A percentile compares a stretch with the other conserved stretches of the same genome.
phyloP scores from a whole-genome alignment of 2,113 vertebrate genomes.

The Halcyon senegalensis region DNA sequence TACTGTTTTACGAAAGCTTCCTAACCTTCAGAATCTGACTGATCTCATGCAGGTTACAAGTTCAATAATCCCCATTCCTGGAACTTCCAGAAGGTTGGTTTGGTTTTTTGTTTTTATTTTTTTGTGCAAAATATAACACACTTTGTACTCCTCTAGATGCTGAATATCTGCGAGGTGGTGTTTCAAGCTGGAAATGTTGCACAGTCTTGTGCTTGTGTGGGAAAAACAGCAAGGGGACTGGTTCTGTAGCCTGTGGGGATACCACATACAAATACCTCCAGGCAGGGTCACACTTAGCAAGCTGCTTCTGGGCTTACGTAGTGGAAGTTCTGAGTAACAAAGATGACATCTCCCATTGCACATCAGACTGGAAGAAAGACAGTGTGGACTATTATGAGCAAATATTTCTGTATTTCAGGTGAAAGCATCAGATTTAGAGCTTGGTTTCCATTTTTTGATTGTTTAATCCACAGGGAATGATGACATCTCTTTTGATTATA shows the following conservation, averaged over 20 bases:
- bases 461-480: background rate
- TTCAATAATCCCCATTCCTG: background rate
- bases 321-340: background rate
- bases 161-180: background rate
- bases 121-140: background rate
- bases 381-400: background rate
- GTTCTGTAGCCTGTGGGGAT: fast-evolving
- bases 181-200: background rate
- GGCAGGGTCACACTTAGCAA: background rate
- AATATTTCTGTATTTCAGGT: background rate
- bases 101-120: background rate
- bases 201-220: background rate
- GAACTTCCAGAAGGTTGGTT: background rate
- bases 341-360: background rate
- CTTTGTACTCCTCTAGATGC: background rate
- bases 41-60: fast-evolving
- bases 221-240: background rate
- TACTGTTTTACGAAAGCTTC: background rate
- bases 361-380: no score
- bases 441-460: background rate
- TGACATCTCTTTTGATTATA: background rate
- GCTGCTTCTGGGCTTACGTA: background rate
- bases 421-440: background rate
- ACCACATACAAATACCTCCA: background rate
- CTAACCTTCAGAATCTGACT: background rate